A percentile compares a stretch with the other conserved stretches of the same genome.
phyloP scores from a whole-genome alignment of 2,113 vertebrate genomes.

The Tragelaphus imberbis region DNA sequence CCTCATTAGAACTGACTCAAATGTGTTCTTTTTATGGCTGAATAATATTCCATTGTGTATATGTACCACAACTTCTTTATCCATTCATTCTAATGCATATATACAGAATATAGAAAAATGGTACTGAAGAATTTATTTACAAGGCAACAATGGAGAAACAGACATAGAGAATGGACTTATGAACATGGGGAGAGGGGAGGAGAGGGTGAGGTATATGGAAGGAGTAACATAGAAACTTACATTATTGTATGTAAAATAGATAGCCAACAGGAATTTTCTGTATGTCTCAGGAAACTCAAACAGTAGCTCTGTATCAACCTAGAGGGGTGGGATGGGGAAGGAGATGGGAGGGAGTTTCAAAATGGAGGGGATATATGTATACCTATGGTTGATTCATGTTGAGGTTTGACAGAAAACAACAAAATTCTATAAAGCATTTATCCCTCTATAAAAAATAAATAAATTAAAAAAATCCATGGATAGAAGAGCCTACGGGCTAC shows the following conservation, averaged over 20 bases:
- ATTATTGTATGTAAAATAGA: background rate
- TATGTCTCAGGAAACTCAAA: background rate
- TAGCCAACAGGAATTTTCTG: background rate
- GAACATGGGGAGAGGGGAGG: background rate
- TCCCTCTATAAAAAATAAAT: background rate
- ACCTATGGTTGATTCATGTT: background rate
- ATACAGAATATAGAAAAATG: background rate
- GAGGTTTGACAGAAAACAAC: background rate
- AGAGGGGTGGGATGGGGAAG: background rate
- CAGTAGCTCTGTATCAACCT: background rate
- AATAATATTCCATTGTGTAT: background rate
- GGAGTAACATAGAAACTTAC: background rate
- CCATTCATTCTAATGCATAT: background rate
- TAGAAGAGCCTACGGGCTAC: background rate
- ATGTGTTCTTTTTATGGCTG: background rate
- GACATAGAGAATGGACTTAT: background rate
- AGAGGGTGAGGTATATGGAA: background rate
- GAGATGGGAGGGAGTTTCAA: background rate
- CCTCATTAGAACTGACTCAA: background rate
- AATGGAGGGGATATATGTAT: background rate
- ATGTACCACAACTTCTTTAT: background rate
- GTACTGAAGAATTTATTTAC: background rate
- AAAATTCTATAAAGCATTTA: background rate
- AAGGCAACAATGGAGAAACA: background rate
- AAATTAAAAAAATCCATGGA: background rate